These are phyloP conservation scores for Isaurus tuberculatus DNA, from an alignment of 92 coral and sea anemone species.

Conservation along the genomic window DNA sequence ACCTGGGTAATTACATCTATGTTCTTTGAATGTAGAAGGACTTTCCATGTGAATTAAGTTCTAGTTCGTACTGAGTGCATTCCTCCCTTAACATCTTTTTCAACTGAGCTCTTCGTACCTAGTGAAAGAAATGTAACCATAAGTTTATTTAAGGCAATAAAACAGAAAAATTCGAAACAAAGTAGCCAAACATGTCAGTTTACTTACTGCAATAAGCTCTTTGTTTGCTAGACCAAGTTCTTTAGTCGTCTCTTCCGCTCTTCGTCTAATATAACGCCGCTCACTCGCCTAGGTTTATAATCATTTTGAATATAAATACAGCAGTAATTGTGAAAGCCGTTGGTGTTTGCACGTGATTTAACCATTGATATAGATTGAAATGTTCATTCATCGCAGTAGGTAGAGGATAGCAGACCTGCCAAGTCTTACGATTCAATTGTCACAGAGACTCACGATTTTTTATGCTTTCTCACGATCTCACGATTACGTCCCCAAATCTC, in stretches of 20 bases:
- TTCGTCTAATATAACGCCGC: slow-evolving; percentile 65
- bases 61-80: slow-evolving; percentile 19
- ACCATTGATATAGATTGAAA: no score
- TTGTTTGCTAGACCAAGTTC: slow-evolving; percentile 85
- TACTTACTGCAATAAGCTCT: slow-evolving; percentile 87
- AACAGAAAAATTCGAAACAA: background rate
- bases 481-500: no score
- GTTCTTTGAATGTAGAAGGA: slow-evolving; percentile 41
- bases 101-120: slow-evolving; percentile 45
- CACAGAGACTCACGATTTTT: no score
- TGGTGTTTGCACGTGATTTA: no score
- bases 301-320: background rate
- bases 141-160: background rate
- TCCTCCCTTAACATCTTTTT: slow-evolving; percentile 24
- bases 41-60: slow-evolving; percentile 35
- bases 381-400: no score
- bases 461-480: no score
- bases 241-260: slow-evolving; percentile 78
- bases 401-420: no score
- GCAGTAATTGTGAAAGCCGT: background rate
- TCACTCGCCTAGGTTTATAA: slow-evolving; percentile 67
- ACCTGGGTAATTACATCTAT: background rate
- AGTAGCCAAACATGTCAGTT: no score
- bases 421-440: no score
- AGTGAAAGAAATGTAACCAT: background rate